Base-by-base conservation (phyloP, 2,797 vertebrate species). In the Pachyuromys duprasi region DNA sequence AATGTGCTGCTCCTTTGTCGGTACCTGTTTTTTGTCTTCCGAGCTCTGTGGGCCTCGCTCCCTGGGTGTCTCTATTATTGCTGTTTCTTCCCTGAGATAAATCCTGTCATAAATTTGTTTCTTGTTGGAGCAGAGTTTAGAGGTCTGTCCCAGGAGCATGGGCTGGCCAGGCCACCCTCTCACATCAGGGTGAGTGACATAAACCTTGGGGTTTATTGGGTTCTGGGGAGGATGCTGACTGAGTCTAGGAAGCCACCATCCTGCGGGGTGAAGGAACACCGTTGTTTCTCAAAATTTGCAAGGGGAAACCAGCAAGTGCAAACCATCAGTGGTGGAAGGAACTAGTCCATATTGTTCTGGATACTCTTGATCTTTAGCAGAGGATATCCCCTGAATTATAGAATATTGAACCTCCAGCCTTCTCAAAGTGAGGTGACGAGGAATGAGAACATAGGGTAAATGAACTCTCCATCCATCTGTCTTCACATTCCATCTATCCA, bases 1-100 rank as follows among this genome's bases (percentile, higher is more conserved):
- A 97, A 98, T 91, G 91, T 81, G 95, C 97, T 94, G 65, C 69
- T 36, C 5, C 0, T 95, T 49, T 93, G 94, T 74, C 95, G 49
- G 97, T 97, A 97, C 98, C 98, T 98, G 98, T n/a, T 98, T 96
- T 95, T 95, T 97, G 97, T 98, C 98, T 98, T 89, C 45, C 26
- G 97, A 96, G 86, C 90, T 95, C 95, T 97, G 93, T 87, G 97
- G 95, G 78, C 96, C 82, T 97, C 95, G 82, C 95, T 97, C 96
- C 97, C 96, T 55, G 92, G 94, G 94, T 96, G 97, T 98, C 36
- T 0, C 8, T 75, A 5, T 97, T 96, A 97, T 74, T 93, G 92
- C 94, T 60, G 90, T 96, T 98, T 97, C 98, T 97, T 97, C 97
- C 97, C 97, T 96, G 93, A 97, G 97, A 97, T 96, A 98, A 93